A percentile compares a stretch with the other conserved stretches of the same genome.
Evolutionary conservation across 2,888 invertebrate genomes (phyloP).

Genomic region (Petrolisthes cinctipes): DNA sequence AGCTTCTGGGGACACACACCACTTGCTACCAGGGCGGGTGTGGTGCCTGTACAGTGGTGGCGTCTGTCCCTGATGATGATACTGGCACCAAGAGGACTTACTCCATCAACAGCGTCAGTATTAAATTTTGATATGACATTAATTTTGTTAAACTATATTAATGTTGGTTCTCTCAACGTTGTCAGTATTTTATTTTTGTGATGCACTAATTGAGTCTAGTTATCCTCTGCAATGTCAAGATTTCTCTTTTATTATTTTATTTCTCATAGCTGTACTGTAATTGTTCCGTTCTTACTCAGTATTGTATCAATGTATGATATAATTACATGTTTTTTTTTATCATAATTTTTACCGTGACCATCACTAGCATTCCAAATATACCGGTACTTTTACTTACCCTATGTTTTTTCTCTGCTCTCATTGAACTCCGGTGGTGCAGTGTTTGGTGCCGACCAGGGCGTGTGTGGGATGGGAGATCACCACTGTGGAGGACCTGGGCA

Average conservation of each 20-base stretch:
- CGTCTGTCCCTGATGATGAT: constrained; percentile 44
- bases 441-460: constrained; percentile 76
- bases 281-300: background rate
- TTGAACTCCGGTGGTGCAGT: constrained; percentile 70
- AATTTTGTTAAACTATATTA: too few relatives aligned
- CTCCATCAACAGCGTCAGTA: constrained; percentile 58
- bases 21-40: constrained; percentile 63
- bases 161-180: too few relatives aligned
- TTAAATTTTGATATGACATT: background rate
- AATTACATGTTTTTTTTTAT: too few relatives aligned
- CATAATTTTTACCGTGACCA: too few relatives aligned
- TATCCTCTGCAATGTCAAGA: background rate
- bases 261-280: background rate
- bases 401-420: too few relatives aligned
- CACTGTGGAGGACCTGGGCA: constrained; percentile 82
- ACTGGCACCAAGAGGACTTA: constrained; percentile 42
- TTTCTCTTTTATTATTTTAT: background rate
- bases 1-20: constrained; percentile 48
- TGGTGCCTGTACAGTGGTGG: constrained; percentile 61
- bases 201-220: background rate
- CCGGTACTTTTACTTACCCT: too few relatives aligned
- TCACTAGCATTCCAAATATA: too few relatives aligned
- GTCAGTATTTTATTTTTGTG: too few relatives aligned
- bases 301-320: too few relatives aligned
- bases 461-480: constrained; percentile 79